Evolutionary conservation across 2,113 vertebrate genomes (phyloP).

Genomic region (Conger conger): DNA sequence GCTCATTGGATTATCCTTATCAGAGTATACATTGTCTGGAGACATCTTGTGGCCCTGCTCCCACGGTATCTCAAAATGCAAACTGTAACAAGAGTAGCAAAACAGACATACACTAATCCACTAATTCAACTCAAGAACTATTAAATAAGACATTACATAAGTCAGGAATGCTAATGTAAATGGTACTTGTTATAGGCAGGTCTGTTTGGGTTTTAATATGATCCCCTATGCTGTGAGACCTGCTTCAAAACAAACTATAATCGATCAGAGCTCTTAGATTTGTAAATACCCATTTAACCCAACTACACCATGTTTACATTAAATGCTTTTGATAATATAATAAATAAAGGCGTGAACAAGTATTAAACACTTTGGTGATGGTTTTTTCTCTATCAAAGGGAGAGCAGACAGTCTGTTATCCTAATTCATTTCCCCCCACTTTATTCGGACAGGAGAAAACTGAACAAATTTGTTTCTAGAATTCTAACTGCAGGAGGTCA

Average conservation of each 20-base stretch:
- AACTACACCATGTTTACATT: no score
- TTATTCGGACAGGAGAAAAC: no score
- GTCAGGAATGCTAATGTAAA: neutral
- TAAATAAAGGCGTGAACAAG: neutral
- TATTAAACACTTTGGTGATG: no score
- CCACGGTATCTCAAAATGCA: neutral
- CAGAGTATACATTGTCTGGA: neutral
- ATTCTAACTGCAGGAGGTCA: neutral
- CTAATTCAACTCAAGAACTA: neutral
- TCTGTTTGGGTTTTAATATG: neutral
- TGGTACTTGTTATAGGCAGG: neutral
- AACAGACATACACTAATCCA: neutral
- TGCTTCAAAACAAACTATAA: neutral
- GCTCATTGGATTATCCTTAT: no score
- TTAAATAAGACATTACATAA: neutral
- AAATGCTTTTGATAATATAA: neutral
- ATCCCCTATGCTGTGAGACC: neutral
- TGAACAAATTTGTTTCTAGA: neutral
- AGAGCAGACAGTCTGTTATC: neutral
- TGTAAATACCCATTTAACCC: neutral
- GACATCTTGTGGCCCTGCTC: neutral
- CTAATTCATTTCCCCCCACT: no score
- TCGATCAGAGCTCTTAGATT: neutral
- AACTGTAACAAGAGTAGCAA: neutral
- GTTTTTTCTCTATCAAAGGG: neutral